Evolutionary conservation across 2,113 vertebrate species (phyloP).

Genomic region (Istiophorus platypterus): DNA sequence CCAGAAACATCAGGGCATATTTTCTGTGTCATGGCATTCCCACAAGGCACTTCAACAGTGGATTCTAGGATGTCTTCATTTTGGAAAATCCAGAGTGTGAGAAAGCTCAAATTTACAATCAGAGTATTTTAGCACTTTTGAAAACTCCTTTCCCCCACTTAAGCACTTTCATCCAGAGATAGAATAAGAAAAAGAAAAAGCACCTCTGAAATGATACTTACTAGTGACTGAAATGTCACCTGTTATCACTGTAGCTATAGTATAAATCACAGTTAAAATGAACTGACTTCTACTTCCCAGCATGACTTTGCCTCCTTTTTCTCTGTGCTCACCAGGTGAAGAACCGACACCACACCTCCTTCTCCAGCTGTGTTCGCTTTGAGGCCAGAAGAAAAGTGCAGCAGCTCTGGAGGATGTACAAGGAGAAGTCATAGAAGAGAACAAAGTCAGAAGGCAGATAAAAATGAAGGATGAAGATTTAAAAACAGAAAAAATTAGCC

Average conservation of each 20-base stretch:
- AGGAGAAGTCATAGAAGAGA: slow-evolving; percentile 55
- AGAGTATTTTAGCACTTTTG: neutral
- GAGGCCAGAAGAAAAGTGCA: slow-evolving; percentile 63
- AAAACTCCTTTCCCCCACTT: neutral
- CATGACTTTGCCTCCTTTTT: slow-evolving; percentile 18
- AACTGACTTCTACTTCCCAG: neutral
- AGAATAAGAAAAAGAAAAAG: neutral
- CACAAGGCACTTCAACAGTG: neutral
- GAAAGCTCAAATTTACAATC: neutral
- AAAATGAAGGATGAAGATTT: slow-evolving; percentile 2
- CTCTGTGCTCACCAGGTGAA: slow-evolving; percentile 80
- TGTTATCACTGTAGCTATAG: neutral
- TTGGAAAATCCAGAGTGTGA: neutral
- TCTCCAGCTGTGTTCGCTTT: slow-evolving; percentile 66
- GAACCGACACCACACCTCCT: slow-evolving; percentile 33
- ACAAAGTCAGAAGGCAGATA: neutral
- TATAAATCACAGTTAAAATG: neutral
- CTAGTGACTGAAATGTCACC: neutral
- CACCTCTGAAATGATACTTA: neutral
- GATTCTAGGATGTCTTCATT: slow-evolving; percentile 7
- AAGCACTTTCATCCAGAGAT: neutral
- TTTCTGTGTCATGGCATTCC: neutral
- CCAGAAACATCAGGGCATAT: neutral
- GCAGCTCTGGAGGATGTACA: slow-evolving; percentile 67
- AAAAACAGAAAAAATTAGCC: too few species aligned